Evolutionary conservation across 2,113 vertebrate genomes (phyloP).

Genomic region (Datnioides undecimradiatus): DNA sequence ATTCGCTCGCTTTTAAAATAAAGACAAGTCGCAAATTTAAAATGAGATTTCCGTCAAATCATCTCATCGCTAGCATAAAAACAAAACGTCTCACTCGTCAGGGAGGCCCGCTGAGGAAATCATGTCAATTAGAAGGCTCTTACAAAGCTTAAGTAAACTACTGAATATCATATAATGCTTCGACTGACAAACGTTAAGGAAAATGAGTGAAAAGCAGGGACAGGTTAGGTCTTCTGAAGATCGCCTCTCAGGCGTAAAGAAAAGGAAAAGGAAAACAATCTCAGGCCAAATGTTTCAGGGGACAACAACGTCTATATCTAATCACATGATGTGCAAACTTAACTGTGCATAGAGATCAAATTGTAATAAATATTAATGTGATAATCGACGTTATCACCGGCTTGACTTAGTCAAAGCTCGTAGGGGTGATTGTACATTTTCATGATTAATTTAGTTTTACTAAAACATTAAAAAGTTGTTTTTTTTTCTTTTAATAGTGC

Average conservation of each 20-base stretch:
- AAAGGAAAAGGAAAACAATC: slow-evolving; percentile 43
- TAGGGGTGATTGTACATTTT: slow-evolving; percentile 81
- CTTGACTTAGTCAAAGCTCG: slow-evolving; percentile 77
- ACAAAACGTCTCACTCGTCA: slow-evolving; percentile 26
- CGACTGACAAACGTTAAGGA: slow-evolving; percentile 60
- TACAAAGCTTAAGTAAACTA: slow-evolving; percentile 63
- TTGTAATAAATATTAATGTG: slow-evolving; percentile 81
- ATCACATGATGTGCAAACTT: slow-evolving; percentile 77
- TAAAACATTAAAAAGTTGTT: slow-evolving; percentile 65
- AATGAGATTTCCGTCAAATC: slow-evolving; percentile 39
- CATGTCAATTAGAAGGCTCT: slow-evolving; percentile 62
- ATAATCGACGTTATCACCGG: slow-evolving; percentile 68
- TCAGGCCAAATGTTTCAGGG: slow-evolving; percentile 73
- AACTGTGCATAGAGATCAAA: slow-evolving; percentile 84
- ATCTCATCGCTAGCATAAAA: slow-evolving; percentile 45
- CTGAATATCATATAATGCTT: slow-evolving; percentile 60
- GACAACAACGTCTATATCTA: slow-evolving; percentile 66
- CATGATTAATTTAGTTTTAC: slow-evolving; percentile 76
- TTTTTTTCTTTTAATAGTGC: slow-evolving; percentile 51
- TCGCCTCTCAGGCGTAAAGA: slow-evolving; percentile 66
- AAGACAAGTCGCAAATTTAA: slow-evolving; percentile 39
- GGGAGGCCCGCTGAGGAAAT: slow-evolving; percentile 40
- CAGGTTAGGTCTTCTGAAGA: slow-evolving; percentile 41
- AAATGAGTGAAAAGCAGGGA: slow-evolving; percentile 66
- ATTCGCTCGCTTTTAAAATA: slow-evolving; percentile 52